Evolutionary conservation across 2,797 vertebrate genomes (phyloP), one percentile per base, ranked within the genome.

Genomic region (Rhincodon typus): DNA sequence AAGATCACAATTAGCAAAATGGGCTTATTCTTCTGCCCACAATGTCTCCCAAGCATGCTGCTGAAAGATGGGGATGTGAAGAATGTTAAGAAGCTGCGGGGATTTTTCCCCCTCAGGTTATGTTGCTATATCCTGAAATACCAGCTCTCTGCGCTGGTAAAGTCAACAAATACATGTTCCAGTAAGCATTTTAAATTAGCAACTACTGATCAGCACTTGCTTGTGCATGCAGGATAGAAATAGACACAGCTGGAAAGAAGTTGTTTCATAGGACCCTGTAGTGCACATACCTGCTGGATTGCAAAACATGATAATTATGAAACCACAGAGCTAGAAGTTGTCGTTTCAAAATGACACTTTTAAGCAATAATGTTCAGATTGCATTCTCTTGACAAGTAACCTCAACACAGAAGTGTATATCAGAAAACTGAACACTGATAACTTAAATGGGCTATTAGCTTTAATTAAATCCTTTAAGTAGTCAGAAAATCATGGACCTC

Each of bases 161-260:
- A 27, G 70, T 95, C 15, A 2, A 7, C 70, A 95, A 30, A 42
- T 34, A 74, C 17, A 77, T 19, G 50, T 53, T 95, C 69, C 46
- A 34, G 27, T 77, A 30, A 74, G 15, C 53, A 50, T 34, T 77
- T 95, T 95, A 53, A 74, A 74, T 27, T 27, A 95, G 94, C 27
- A 94, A 57, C 94, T 19, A 72, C 94, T 34, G 5, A 74, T 94
- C 38, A 30, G 94, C 53, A 77, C 94, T 95, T 77, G 69, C 94
- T 94, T 94, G 67, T 72, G 94, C 94, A 95, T 53, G 94, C 69
- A 74, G 7, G 50, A 50, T 70, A 77, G 17, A 53, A 42, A 77
- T 50, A 46, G 30, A 93, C 38, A 66, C 90, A 69, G 90, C 90
- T 67, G 53, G 53, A 57, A 2, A 57, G 62, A 57, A 13, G 53